These are phyloP conservation scores for Calephelis nemesis DNA, from an alignment of 1,140 invertebrate genomes.

Conservation along the genomic window DNA sequence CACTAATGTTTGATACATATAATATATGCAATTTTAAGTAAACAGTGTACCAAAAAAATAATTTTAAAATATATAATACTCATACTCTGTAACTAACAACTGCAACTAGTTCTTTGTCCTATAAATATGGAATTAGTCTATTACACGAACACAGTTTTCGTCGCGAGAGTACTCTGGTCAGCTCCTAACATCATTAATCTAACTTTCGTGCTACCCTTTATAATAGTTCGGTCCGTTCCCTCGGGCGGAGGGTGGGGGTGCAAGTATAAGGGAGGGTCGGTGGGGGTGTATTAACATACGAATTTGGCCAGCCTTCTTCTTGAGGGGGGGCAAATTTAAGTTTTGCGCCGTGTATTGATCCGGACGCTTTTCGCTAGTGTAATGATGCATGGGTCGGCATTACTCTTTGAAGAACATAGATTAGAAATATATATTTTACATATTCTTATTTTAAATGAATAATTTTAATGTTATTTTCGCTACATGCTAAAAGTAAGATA, in stretches of 20 bases:
- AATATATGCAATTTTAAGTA: not conserved
- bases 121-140: slow-evolving; percentile 7
- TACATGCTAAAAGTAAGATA: too few species aligned
- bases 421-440: not conserved
- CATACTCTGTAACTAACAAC: not conserved
- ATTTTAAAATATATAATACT: not conserved
- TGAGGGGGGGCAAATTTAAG: slow-evolving; percentile 71
- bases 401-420: slow-evolving; percentile 10
- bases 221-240: slow-evolving; percentile 72
- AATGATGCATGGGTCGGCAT: slow-evolving; percentile 47
- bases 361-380: slow-evolving; percentile 53
- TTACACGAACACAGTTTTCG: slow-evolving; percentile 22
- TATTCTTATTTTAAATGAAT: not conserved
- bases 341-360: slow-evolving; percentile 73
- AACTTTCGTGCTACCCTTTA: slow-evolving; percentile 78
- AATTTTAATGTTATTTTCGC: too few species aligned
- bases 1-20: too few species aligned
- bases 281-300: slow-evolving; percentile 71
- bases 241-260: slow-evolving; percentile 47
- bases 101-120: not conserved
- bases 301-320: slow-evolving; percentile 73
- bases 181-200: slow-evolving; percentile 78
- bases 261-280: slow-evolving; percentile 34
- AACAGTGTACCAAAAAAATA: not conserved
- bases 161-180: slow-evolving; percentile 58